A percentile compares a stretch with the other conserved stretches of the same genome.
These are phyloP conservation scores for Porites rus DNA, from an alignment of 92 coral and sea anemone species.

Conservation along the genomic window DNA sequence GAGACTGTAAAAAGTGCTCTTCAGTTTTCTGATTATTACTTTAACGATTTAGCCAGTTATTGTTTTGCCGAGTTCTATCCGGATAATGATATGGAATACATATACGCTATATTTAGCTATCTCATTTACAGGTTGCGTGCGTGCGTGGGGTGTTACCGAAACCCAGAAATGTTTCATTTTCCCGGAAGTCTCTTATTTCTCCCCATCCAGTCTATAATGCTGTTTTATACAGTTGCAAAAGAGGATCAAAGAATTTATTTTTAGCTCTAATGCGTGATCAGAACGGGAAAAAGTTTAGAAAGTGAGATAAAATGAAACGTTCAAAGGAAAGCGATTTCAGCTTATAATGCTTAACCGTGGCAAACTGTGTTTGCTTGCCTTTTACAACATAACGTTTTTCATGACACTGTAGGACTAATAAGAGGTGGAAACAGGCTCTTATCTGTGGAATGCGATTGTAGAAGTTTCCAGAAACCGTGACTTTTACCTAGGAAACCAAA, in stretches of 20 bases:
- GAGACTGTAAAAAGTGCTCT: too few species aligned
- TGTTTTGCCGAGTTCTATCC: too few species aligned
- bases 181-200: neutral
- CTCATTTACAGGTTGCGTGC: neutral
- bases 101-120: neutral
- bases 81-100: too few species aligned
- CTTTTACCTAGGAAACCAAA: slow-evolving; percentile 6
- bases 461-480: slow-evolving; percentile 7
- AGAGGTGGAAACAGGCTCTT: neutral
- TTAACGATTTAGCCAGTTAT: too few species aligned
- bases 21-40: too few species aligned
- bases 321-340: too few species aligned
- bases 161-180: neutral
- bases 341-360: neutral
- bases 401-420: neutral
- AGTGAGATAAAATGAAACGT: neutral
- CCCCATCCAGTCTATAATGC: neutral
- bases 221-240: neutral
- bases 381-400: too few species aligned
- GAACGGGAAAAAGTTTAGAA: neutral
- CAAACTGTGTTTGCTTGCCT: too few species aligned
- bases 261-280: neutral
- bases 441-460: neutral
- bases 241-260: neutral
- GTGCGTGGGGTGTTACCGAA: neutral